Evolutionary conservation across 2,888 invertebrate species (phyloP).

Genomic region (Lycocerus yunnanus): DNA sequence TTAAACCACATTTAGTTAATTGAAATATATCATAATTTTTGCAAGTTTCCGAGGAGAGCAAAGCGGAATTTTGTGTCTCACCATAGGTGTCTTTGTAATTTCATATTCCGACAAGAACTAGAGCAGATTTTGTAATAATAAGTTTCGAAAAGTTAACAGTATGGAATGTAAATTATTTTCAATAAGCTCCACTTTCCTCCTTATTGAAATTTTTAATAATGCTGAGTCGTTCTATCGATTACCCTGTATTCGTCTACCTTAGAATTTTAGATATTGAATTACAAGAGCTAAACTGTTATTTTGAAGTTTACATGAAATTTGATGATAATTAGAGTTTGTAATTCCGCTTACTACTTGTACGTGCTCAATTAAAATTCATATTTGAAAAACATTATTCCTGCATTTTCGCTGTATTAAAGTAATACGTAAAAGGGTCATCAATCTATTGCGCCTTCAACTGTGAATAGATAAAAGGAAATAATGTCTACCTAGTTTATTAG

Average conservation of each 20-base stretch:
- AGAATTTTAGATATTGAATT: not conserved
- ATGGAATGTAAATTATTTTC: not conserved
- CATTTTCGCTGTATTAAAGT: not conserved
- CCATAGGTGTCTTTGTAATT: too few species aligned
- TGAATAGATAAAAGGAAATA: not conserved
- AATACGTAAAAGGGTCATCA: not conserved
- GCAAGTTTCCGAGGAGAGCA: not conserved
- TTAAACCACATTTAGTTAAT: conserved; percentile 18
- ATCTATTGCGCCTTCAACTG: not conserved
- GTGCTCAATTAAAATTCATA: not conserved
- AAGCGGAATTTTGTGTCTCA: not conserved
- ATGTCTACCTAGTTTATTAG: not conserved
- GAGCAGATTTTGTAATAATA: too few species aligned
- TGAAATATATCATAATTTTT: conserved; percentile 32
- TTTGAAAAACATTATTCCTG: too few species aligned
- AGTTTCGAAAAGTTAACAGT: not conserved
- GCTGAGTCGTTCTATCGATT: not conserved
- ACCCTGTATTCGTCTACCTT: not conserved
- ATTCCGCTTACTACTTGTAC: not conserved
- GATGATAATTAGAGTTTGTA: not conserved
- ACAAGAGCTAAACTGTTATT: not conserved
- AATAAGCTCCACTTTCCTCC: not conserved
- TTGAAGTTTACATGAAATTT: not conserved
- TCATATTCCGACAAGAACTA: too few species aligned
- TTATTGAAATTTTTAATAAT: not conserved